Evolutionary conservation across 2,888 invertebrate species (phyloP).

Genomic region (Tineola bisselliella): DNA sequence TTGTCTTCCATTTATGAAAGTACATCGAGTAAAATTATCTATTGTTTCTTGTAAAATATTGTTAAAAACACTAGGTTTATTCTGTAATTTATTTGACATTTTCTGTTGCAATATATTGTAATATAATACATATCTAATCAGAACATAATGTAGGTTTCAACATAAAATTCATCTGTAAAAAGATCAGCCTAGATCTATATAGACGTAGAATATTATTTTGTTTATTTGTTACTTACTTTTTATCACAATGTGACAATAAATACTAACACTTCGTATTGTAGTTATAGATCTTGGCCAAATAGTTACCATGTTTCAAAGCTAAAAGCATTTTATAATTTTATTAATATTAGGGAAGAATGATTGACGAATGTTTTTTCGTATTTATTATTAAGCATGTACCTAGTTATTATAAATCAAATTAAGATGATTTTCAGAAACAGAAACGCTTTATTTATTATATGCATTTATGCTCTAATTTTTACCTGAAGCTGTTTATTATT

Average conservation of each 20-base stretch:
- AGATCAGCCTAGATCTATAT: background rate
- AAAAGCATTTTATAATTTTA: conserved; percentile 7
- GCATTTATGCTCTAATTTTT: background rate
- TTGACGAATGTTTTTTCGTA: background rate
- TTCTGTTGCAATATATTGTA: conserved; percentile 27
- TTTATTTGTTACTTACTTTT: conserved; percentile 28
- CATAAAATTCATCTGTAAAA: background rate
- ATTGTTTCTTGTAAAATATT: background rate
- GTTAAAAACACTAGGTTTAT: background rate
- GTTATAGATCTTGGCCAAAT: conserved; percentile 55
- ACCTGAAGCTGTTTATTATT: too few species aligned
- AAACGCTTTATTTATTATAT: background rate
- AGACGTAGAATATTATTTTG: background rate
- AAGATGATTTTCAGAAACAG: background rate
- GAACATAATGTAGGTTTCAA: background rate
- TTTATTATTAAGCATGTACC: background rate
- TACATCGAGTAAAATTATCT: background rate
- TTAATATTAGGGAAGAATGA: background rate
- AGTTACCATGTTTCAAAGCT: conserved; percentile 25
- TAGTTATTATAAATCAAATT: background rate
- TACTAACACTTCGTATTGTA: conserved; percentile 66
- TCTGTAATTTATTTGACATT: background rate
- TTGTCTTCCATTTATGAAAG: conserved; percentile 16
- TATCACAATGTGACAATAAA: conserved; percentile 66
- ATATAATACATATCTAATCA: conserved; percentile 56